These are phyloP conservation scores for Carpatolechia fugitivella DNA, from an alignment of 2,888 invertebrate species.

Conservation along the genomic window DNA sequence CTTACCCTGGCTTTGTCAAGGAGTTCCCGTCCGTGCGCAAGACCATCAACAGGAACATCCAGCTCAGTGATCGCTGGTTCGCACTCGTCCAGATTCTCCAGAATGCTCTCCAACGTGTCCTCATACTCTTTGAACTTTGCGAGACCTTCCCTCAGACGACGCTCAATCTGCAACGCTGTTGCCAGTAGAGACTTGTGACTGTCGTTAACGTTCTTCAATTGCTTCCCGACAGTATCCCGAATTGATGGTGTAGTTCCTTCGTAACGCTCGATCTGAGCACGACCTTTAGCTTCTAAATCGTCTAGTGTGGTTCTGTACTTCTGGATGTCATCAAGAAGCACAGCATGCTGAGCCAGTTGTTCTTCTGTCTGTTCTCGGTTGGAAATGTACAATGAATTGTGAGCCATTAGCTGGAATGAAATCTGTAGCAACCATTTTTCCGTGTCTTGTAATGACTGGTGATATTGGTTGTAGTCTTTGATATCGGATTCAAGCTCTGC, in stretches of 20 bases:
- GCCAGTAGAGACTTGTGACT: slow-evolving; percentile 94
- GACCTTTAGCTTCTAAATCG: slow-evolving; percentile 90
- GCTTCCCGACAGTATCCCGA: slow-evolving; percentile 88
- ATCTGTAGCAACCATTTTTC: slow-evolving; percentile 97
- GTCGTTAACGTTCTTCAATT: slow-evolving; percentile 93
- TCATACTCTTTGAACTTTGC: slow-evolving; percentile 97
- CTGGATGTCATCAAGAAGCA: slow-evolving; percentile 86
- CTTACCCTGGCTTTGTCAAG: slow-evolving; percentile 87
- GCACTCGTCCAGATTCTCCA: slow-evolving; percentile 88
- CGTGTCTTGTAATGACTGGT: slow-evolving; percentile 93
- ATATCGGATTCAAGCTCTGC: slow-evolving; percentile 88
- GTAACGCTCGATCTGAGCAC: slow-evolving; percentile 90
- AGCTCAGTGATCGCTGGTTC: slow-evolving; percentile 89
- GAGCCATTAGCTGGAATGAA: slow-evolving; percentile 97
- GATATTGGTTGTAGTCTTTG: slow-evolving; percentile 91
- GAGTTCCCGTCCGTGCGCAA: slow-evolving; percentile 85
- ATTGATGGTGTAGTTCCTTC: slow-evolving; percentile 85
- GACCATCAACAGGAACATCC: slow-evolving; percentile 85
- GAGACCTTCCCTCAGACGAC: slow-evolving; percentile 91
- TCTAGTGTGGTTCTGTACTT: slow-evolving; percentile 90
- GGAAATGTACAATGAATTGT: slow-evolving; percentile 95
- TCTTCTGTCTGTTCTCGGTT: slow-evolving; percentile 94
- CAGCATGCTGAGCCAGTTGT: slow-evolving; percentile 93
- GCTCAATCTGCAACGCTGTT: slow-evolving; percentile 94
- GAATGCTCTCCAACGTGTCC: slow-evolving; percentile 91